Conservation (phyloP, 2,113 vertebrate species). For the Rhizomys pruinosus region DNA sequence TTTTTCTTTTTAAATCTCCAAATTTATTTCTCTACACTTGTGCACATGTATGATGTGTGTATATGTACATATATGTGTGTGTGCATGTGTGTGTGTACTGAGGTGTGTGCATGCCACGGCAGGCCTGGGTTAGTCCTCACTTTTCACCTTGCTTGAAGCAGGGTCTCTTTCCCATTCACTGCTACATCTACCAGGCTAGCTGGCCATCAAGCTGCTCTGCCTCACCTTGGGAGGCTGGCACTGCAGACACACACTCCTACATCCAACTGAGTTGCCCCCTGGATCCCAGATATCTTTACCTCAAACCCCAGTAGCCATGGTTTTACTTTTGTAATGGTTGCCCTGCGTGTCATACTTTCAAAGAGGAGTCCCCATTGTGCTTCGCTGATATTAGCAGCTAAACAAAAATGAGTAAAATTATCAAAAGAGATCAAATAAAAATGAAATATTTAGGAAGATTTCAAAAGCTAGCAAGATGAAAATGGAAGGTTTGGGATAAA, state of each 20-base stretch:
- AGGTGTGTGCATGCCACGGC: neutral
- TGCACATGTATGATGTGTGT: neutral
- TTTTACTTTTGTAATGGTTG: constrained; percentile 42
- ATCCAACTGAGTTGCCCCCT: neutral
- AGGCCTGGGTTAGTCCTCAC: no score
- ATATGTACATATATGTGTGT: neutral
- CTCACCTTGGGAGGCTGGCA: neutral
- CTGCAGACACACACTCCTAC: neutral
- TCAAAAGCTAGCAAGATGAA: constrained; percentile 8
- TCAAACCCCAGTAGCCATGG: constrained; percentile 44
- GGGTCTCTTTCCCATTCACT: neutral
- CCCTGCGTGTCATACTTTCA: neutral
- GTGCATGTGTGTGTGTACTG: neutral
- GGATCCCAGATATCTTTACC: neutral
- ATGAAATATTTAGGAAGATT: constrained; percentile 45
- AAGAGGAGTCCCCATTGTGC: neutral
- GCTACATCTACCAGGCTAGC: neutral
- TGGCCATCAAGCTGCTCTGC: no score
- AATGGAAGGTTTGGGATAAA: neutral
- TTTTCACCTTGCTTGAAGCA: neutral
- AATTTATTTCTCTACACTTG: neutral
- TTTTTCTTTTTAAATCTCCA: neutral
- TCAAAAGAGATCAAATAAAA: constrained; percentile 37
- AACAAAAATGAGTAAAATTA: constrained; percentile 45
- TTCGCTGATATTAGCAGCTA: constrained; percentile 50